Percentiles rank a stretch among this genome's conserved stretches.
These are phyloP conservation scores for Lerista edwardsae DNA, from an alignment of 2,797 vertebrate genomes.

Conservation along the genomic window DNA sequence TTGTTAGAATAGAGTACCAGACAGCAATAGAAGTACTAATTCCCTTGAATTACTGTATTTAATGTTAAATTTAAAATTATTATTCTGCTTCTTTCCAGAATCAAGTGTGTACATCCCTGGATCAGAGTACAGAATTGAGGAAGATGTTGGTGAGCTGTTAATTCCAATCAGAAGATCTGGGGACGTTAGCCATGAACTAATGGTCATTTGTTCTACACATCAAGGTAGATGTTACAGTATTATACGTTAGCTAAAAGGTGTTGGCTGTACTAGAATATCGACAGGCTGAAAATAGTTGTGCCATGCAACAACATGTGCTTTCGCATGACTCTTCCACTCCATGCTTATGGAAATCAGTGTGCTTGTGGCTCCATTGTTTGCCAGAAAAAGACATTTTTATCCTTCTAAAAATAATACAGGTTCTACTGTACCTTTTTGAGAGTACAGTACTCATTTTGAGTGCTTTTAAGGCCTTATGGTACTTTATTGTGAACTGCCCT, in stretches of 20 bases:
- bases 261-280: neutral
- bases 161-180: slow-evolving; percentile 84
- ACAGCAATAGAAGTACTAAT: neutral
- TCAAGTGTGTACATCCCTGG: slow-evolving; percentile 87
- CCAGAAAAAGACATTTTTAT: no score
- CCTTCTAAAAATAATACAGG: no score
- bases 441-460: no score
- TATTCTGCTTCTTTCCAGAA: slow-evolving; percentile 74
- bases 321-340: neutral
- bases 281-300: neutral
- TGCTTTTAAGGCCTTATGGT: no score
- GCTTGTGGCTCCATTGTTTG: no score
- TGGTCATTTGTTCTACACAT: slow-evolving; percentile 86
- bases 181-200: slow-evolving; percentile 85
- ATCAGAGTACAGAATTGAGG: slow-evolving; percentile 84
- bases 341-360: no score
- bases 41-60: neutral
- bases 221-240: slow-evolving; percentile 76
- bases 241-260: no score
- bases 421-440: neutral
- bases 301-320: neutral
- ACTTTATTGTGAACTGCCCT: no score
- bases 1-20: neutral
- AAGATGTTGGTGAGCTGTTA: slow-evolving; percentile 85
- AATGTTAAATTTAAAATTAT: neutral